phyloP scores from a whole-genome alignment of 2,113 vertebrate species.

The Tychaedon coryphoeus region DNA sequence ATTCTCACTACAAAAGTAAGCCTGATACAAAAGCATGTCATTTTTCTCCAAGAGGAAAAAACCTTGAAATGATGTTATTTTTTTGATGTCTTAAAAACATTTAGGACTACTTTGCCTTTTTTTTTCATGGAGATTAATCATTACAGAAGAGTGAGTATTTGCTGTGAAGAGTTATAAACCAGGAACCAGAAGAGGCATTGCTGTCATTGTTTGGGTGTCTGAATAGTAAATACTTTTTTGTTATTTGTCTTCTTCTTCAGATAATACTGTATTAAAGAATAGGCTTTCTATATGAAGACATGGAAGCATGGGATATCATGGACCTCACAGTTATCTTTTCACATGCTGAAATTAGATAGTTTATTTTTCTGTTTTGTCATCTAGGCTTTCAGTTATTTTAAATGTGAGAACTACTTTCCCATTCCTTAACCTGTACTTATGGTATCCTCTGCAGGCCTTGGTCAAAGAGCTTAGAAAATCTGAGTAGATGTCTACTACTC shows the following conservation, averaged over 20 bases:
- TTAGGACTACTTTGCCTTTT: background rate
- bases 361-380: background rate
- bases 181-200: background rate
- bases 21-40: background rate
- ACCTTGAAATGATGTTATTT: background rate
- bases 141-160: background rate
- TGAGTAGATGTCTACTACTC: background rate
- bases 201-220: background rate
- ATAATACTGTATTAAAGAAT: background rate
- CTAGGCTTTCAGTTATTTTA: background rate
- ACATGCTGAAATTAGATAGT: background rate
- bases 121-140: background rate
- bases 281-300: background rate
- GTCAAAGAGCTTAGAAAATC: background rate
- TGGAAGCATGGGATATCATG: background rate
- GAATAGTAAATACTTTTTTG: background rate
- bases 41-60: background rate
- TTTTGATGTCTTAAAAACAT: background rate
- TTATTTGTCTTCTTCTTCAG: background rate
- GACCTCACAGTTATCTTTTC: background rate
- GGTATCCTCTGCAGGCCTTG: background rate
- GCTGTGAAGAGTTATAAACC: background rate
- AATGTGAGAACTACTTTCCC: background rate
- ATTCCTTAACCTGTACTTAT: background rate
- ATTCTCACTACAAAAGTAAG: background rate